phyloP scores from a whole-genome alignment of 2,797 vertebrate genomes.

The Hemitrygon akajei region DNA sequence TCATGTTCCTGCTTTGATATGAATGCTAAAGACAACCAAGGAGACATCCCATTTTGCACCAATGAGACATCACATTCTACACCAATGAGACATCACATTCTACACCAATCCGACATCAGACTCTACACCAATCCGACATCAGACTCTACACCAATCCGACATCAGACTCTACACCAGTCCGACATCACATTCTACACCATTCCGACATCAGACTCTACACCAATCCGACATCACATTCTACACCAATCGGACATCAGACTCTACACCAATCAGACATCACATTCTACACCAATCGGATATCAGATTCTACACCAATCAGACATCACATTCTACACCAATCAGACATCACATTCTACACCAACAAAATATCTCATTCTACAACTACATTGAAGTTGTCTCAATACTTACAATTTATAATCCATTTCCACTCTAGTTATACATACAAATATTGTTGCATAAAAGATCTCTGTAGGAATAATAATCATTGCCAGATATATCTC shows the following conservation, averaged over 20 bases:
- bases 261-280: neutral
- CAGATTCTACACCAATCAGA: neutral
- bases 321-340: neutral
- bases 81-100: neutral
- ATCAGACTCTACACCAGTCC: neutral
- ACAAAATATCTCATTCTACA: neutral
- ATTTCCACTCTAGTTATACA: neutral
- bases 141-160: neutral
- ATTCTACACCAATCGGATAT: no score
- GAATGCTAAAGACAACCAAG: neutral
- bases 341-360: neutral
- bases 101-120: no score
- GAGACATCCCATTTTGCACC: neutral
- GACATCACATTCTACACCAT: neutral
- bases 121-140: no score
- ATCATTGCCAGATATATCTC: neutral
- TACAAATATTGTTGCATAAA: neutral
- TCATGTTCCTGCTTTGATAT: neutral
- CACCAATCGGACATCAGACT: no score
- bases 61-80: neutral
- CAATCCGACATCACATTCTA: neutral
- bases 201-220: neutral
- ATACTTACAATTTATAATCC: neutral
- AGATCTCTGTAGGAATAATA: neutral
- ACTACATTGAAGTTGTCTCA: neutral